Conservation (phyloP, 2,888 invertebrate species). For the Tachina fera region DNA sequence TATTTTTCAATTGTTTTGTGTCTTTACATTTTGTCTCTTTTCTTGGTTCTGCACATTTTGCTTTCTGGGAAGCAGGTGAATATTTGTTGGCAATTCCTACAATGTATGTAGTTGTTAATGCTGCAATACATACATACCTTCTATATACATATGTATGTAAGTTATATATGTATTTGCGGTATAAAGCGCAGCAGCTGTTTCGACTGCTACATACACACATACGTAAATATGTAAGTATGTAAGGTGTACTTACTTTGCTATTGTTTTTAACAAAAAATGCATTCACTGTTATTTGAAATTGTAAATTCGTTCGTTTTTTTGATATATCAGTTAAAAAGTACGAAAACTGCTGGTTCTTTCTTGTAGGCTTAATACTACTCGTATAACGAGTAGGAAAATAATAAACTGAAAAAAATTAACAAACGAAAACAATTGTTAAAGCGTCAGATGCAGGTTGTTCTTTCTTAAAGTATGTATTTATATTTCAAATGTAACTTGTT, state of each 20-base stretch:
- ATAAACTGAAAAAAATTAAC: background rate
- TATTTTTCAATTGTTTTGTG: slow-evolving; percentile 36
- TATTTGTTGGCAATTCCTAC: background rate
- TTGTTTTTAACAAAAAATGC: slow-evolving; percentile 50
- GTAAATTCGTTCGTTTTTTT: slow-evolving; percentile 7
- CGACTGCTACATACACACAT: background rate
- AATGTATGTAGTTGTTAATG: slow-evolving; percentile 1
- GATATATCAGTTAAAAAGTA: background rate
- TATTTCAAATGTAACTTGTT: background rate
- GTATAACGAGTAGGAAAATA: background rate
- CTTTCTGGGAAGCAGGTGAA: slow-evolving; percentile 62
- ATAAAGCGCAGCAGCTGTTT: slow-evolving; percentile 30
- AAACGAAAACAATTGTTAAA: slow-evolving; percentile 3
- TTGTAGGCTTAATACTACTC: slow-evolving; percentile 13
- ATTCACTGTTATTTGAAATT: slow-evolving; percentile 63
- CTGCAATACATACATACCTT: background rate
- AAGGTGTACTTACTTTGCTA: slow-evolving; percentile 10
- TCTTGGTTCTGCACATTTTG: background rate
- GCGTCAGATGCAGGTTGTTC: slow-evolving; percentile 29
- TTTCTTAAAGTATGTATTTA: background rate
- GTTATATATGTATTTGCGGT: no score
- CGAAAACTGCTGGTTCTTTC: slow-evolving; percentile 35
- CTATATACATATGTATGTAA: background rate
- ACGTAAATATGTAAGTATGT: background rate
- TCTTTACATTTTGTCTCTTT: slow-evolving; percentile 1